Conservation (phyloP, 2,888 invertebrate species). For the Apodemia zela region DNA sequence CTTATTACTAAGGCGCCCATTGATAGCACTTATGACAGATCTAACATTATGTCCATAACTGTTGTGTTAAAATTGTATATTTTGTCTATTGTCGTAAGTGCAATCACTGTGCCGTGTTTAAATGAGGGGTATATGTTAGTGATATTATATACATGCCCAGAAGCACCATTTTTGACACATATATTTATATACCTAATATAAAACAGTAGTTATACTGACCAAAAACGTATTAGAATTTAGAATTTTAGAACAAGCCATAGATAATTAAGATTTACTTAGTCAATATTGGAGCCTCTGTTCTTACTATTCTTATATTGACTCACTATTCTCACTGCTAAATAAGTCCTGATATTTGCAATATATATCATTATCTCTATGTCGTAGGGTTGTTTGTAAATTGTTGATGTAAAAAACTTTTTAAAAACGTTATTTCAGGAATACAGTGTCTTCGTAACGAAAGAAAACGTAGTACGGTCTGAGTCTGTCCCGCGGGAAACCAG, state of each 20-base stretch:
- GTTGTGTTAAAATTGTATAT: not conserved
- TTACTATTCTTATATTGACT: not conserved
- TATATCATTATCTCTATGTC: not conserved
- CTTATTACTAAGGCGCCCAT: constrained; percentile 7
- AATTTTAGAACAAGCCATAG: not conserved
- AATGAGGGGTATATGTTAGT: constrained; percentile 52
- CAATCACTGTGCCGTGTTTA: not conserved
- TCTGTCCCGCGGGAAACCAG: no score
- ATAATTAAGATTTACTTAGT: not conserved
- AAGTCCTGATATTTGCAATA: no score
- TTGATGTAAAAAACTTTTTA: no score
- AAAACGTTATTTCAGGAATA: no score
- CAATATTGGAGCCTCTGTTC: not conserved
- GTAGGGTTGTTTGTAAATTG: not conserved
- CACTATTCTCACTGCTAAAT: no score
- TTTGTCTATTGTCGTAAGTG: not conserved
- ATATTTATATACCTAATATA: constrained; percentile 32
- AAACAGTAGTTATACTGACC: constrained; percentile 11
- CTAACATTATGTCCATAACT: not conserved
- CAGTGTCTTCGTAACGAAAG: no score
- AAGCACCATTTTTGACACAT: constrained; percentile 73
- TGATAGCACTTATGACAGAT: constrained; percentile 8
- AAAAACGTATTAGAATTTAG: constrained; percentile 4
- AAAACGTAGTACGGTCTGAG: no score
- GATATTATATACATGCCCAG: constrained; percentile 58